These are phyloP conservation scores for Ciconia maguari DNA, from an alignment of 2,113 vertebrate genomes.

Conservation along the genomic window DNA sequence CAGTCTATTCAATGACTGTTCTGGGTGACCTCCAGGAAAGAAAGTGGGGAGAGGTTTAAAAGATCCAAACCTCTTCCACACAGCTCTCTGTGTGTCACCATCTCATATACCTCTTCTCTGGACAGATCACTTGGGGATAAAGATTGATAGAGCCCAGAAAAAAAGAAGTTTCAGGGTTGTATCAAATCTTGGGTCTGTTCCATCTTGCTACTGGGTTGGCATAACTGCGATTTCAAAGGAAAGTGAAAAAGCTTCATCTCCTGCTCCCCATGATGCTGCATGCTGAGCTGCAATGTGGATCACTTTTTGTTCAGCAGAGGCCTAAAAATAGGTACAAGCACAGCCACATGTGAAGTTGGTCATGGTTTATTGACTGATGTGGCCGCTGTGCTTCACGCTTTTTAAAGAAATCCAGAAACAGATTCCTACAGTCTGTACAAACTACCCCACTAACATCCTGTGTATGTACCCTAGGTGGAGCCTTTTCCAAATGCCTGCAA, in stretches of 20 bases:
- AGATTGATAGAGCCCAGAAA: background rate
- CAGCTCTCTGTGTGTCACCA: background rate
- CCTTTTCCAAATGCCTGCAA: background rate
- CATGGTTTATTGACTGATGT: slow-evolving; percentile 61
- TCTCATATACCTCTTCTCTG: background rate
- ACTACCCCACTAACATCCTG: background rate
- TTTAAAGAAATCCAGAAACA: slow-evolving; percentile 50
- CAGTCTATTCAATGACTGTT: too few species aligned
- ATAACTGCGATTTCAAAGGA: slow-evolving; percentile 31
- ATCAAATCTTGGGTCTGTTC: background rate
- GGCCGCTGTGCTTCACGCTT: slow-evolving; percentile 43
- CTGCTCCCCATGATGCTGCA: background rate
- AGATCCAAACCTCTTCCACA: background rate
- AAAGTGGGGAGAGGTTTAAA: background rate
- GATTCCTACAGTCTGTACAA: slow-evolving; percentile 2
- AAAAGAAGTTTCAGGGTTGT: background rate
- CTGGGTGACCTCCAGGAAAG: background rate
- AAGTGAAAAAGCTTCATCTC: slow-evolving; percentile 17
- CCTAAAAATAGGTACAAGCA: slow-evolving; percentile 67
- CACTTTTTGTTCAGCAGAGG: slow-evolving; percentile 59
- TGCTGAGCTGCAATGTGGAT: slow-evolving; percentile 51
- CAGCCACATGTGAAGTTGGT: slow-evolving; percentile 62
- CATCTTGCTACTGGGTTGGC: slow-evolving; percentile 12
- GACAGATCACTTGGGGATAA: background rate
- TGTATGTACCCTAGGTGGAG: background rate